Percentiles rank a stretch among this genome's conserved stretches.
phyloP scores from a whole-genome alignment of 2,797 vertebrate species.

The Pterois miles region DNA sequence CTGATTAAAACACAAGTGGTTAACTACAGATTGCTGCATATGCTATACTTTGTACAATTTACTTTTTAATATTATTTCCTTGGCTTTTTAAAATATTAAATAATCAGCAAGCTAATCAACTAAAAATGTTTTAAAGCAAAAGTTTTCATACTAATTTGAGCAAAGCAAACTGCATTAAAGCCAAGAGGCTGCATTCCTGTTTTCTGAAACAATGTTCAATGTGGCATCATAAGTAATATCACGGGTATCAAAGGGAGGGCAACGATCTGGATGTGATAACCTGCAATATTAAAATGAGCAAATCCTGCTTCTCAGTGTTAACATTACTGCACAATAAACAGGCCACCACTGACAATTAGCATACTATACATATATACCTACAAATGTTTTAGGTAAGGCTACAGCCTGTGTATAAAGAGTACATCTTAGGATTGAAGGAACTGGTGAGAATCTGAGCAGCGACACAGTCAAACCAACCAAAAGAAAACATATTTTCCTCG shows the following conservation, averaged over 20 bases:
- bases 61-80: not conserved
- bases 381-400: not conserved
- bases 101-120: too few species aligned
- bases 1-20: not conserved
- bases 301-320: too few species aligned
- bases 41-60: not conserved
- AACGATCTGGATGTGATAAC: too few species aligned
- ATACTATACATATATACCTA: too few species aligned
- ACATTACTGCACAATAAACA: too few species aligned
- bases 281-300: too few species aligned
- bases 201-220: not conserved
- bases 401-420: not conserved
- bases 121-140: not conserved
- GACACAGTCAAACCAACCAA: not conserved
- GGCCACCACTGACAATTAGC: too few species aligned
- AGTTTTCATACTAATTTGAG: not conserved
- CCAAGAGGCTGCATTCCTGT: not conserved
- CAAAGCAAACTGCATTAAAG: not conserved
- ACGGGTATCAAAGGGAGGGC: too few species aligned
- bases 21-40: not conserved
- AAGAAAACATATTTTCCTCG: not conserved
- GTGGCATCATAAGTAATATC: too few species aligned
- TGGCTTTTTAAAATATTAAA: not conserved
- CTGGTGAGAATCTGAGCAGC: not conserved
- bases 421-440: not conserved